Evolutionary conservation across 2,113 vertebrate species (phyloP).

Genomic region (Pterocles burchelli): DNA sequence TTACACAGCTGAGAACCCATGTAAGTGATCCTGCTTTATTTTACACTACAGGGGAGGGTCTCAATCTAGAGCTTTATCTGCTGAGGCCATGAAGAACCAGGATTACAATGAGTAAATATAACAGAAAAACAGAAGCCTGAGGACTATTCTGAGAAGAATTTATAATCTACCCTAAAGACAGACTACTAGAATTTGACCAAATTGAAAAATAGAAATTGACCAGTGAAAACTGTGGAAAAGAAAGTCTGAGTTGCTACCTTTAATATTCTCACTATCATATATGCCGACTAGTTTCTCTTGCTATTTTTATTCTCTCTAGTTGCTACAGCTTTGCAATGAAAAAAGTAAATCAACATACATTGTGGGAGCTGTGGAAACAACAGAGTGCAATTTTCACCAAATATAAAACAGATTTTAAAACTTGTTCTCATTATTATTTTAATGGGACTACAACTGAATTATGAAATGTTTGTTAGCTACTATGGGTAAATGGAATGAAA

Average conservation of each 20-base stretch:
- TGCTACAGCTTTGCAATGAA: background rate
- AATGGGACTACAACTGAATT: background rate
- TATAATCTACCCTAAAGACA: background rate
- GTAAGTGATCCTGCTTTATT: background rate
- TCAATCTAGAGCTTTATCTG: background rate
- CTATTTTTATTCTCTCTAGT: background rate
- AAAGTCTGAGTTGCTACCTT: background rate
- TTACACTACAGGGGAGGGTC: background rate
- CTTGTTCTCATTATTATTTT: background rate
- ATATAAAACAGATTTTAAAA: background rate
- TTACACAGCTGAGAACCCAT: background rate
- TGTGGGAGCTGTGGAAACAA: background rate
- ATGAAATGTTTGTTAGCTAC: background rate
- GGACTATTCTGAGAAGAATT: background rate
- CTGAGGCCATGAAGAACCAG: background rate
- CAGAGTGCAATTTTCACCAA: background rate
- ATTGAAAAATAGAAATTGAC: too few relatives aligned
- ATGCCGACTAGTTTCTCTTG: background rate
- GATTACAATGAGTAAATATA: background rate
- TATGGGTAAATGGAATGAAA: background rate
- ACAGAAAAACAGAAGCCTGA: background rate
- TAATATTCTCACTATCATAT: background rate
- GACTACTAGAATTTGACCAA: too few relatives aligned
- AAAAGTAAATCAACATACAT: background rate
- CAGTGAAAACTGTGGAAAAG: background rate